Base-by-base conservation (phyloP, 1,140 invertebrate species). In the Drosophila kikkawai region DNA sequence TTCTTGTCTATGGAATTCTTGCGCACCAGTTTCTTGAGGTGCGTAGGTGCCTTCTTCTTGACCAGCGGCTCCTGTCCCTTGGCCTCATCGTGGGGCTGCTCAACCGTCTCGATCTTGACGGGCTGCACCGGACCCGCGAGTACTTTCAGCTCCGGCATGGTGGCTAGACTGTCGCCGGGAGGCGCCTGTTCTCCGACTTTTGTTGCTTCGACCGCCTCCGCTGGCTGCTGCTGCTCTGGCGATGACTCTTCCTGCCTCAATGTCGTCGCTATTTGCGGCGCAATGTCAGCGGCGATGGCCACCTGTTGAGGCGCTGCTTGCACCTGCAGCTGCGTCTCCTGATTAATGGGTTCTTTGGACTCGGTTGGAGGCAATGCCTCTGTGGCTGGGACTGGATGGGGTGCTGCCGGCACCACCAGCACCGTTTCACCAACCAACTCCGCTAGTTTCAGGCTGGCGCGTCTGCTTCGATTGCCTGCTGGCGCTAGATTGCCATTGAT, bases 111-210 rank as follows among this genome's bases (percentile, higher is more conserved):
- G 37, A 90, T 85, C 61, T 90, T 90, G 8, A 91, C 91, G 45
- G 91, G 83, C 66, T 91, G 86, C 67, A 92, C 91, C 19, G 91
- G 91, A 11, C 82, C 83, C 39, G 91, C 50, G 13, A 82, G 60
- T 73, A 92, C 83, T 85, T 92, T 79, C 77, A 88, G 76, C 82
- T 92, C 91, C 70, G 91, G 91, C 91, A 92, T 92, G 61, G 44
- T 45, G 58, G 22, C 71, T 79, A 78, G 66, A 91, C 88, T 91
- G 81, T 79, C 61, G 61, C 66, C 55, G 45, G 68, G 39, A 45
- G 68, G 61, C 59, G 79, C 57, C 50, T 78, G 67, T 79, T 73
- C 81, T 68, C 75, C 68, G 75, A 75, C 81, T 91, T 91, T 91
- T 91, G 88, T 91, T 87, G 80, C 79, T 51, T 50, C 55, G 47